Percentiles rank a stretch among this genome's conserved stretches.
Evolutionary conservation across 2,113 vertebrate genomes (phyloP).

Genomic region (Craseonycteris thonglongyai): DNA sequence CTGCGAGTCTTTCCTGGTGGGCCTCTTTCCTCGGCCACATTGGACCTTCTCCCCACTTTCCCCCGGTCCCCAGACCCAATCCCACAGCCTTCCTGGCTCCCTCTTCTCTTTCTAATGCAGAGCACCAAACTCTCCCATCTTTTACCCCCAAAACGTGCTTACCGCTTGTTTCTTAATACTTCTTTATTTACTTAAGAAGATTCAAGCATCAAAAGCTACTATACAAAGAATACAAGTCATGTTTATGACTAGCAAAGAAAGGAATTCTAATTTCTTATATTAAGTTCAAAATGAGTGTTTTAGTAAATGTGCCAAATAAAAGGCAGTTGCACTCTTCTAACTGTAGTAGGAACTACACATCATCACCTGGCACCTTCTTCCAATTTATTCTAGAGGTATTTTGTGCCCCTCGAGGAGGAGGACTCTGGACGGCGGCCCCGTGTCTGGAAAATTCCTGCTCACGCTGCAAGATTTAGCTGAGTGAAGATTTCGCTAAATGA

Average conservation of each 20-base stretch:
- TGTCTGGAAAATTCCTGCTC: background rate
- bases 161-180: background rate
- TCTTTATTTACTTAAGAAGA: too few species aligned
- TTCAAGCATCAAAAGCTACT: background rate
- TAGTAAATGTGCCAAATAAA: background rate
- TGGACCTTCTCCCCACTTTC: background rate
- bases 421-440: background rate
- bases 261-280: background rate
- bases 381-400: background rate
- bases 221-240: background rate
- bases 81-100: too few species aligned
- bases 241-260: background rate
- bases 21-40: background rate
- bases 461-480: background rate
- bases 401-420: background rate
- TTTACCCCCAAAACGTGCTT: too few species aligned
- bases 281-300: background rate
- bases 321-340: background rate
- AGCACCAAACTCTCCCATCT: background rate
- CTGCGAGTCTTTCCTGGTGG: background rate
- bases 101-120: background rate
- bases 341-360: background rate
- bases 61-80: too few species aligned
- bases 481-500: background rate
- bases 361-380: background rate